A percentile compares a stretch with the other conserved stretches of the same genome.
Evolutionary conservation across 2,113 vertebrate species (phyloP).

Genomic region (Fukomys damarensis): DNA sequence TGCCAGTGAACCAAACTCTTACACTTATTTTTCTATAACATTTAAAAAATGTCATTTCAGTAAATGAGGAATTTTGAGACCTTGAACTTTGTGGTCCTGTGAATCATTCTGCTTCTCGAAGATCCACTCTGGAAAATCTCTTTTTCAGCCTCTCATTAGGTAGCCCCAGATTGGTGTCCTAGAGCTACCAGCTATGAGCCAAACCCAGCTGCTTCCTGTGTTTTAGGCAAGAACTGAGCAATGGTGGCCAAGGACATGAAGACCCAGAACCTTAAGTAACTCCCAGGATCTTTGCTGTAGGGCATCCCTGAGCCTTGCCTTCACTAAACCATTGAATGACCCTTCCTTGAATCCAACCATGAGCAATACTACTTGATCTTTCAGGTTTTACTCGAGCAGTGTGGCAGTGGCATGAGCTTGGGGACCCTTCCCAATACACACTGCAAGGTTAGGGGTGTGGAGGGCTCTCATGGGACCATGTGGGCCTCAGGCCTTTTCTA

Average conservation of each 20-base stretch:
- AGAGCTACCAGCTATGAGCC: background rate
- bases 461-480: too few species aligned
- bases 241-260: background rate
- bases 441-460: background rate
- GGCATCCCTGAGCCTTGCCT: background rate
- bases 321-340: background rate
- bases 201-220: background rate
- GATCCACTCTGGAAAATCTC: background rate
- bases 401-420: background rate
- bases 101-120: background rate
- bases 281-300: background rate
- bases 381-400: background rate
- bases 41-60: background rate
- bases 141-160: background rate
- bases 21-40: background rate
- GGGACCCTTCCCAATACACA: background rate
- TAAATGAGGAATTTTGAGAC: too few species aligned
- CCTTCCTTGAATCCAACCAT: background rate
- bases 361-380: background rate
- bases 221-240: background rate
- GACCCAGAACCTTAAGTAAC: background rate
- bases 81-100: background rate
- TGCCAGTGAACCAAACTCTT: rapidly evolving
- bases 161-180: background rate
- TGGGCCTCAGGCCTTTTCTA: background rate